These are phyloP conservation scores for Carposina sasakii DNA, from an alignment of 1,140 invertebrate species.

Conservation along the genomic window DNA sequence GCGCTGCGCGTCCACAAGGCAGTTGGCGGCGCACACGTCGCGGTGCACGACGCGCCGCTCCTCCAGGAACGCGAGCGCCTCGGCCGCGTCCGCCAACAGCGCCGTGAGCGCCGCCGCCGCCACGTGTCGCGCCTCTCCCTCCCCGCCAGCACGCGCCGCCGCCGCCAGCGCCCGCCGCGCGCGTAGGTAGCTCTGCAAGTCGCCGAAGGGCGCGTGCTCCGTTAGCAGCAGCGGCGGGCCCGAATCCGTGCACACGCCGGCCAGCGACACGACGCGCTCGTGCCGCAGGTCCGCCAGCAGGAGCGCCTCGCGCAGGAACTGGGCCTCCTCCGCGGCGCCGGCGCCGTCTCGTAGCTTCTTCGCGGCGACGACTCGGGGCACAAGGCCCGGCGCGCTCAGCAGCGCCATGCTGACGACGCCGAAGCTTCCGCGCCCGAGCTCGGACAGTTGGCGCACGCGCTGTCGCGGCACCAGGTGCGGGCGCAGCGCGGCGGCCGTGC, in stretches of 20 bases:
- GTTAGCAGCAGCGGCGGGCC: constrained; percentile 40
- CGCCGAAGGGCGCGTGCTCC: constrained; percentile 48
- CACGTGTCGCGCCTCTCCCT: constrained; percentile 80
- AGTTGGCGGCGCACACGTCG: constrained; percentile 91
- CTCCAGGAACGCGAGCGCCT: constrained; percentile 86
- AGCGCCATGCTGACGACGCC: too few relatives aligned
- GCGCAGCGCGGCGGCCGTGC: background rate
- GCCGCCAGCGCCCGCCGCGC: constrained; percentile 20
- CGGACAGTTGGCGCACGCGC: too few relatives aligned
- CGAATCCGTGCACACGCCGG: constrained; percentile 38
- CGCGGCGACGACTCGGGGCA: constrained; percentile 1
- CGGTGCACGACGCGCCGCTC: constrained; percentile 87
- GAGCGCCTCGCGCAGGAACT: constrained; percentile 14
- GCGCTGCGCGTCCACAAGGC: constrained; percentile 85
- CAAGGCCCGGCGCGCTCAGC: background rate
- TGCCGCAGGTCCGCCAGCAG: constrained; percentile 23
- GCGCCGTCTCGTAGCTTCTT: constrained; percentile 7
- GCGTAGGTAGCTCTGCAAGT: constrained; percentile 35
- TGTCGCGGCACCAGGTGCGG: too few relatives aligned
- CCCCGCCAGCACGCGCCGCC: constrained; percentile 1
- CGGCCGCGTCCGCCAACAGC: constrained; percentile 90
- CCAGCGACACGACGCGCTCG: constrained; percentile 42
- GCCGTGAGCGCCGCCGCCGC: constrained; percentile 82
- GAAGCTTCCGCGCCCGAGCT: too few relatives aligned
- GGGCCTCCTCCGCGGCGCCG: constrained; percentile 3